Base-by-base conservation (phyloP, 2,888 invertebrate species). In the Nymphalis urticae region DNA sequence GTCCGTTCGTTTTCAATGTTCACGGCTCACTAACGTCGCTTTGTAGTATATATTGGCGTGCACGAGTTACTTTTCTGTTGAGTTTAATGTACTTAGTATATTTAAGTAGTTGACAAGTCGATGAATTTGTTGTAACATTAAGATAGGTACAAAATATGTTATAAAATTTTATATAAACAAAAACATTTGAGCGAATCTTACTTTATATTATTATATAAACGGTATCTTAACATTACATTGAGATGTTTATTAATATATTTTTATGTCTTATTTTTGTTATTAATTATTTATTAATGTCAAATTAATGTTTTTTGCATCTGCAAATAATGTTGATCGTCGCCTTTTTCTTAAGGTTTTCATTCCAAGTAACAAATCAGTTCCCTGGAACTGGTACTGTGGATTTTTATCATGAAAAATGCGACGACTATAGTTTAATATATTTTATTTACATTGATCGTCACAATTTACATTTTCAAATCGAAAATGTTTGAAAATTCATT, bases 1-100 rank as follows among this genome's bases (percentile, higher is more conserved):
- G 17, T 32, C 16, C n/a, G 10, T 51, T 13, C 9, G n/a, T 24
- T n/a, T 21, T 21, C 42, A 10, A 24, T 27, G 16, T 54, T 5
- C 5, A 27, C 54, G 42, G 17, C n/a, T 50, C 48, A 9, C 32
- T 32, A 5, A 32, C 27, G 19, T 36, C 27, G 51, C 62, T 62
- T 61, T 19, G 36, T 62, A 51, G 32, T 50, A n/a, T 16, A n/a
- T 48, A 24, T 47, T 27, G 61, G 36, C n/a, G 58, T 17, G 58
- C 58, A 58, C 48, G 62, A 9, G 54, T 62, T 59, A 62, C 24
- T 71, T 63, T 64, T 71, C 66, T 68, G 70, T 77, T 75, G 70
- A 72, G 69, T 84, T 76, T 85, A 85, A 85, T 86, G 84, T 88
- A 87, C 86, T 88, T 88, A 87, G 83, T 86, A 84, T 80, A 79